Conservation (phyloP, 1,140 invertebrate genomes). For the Drosophila yakuba region DNA sequence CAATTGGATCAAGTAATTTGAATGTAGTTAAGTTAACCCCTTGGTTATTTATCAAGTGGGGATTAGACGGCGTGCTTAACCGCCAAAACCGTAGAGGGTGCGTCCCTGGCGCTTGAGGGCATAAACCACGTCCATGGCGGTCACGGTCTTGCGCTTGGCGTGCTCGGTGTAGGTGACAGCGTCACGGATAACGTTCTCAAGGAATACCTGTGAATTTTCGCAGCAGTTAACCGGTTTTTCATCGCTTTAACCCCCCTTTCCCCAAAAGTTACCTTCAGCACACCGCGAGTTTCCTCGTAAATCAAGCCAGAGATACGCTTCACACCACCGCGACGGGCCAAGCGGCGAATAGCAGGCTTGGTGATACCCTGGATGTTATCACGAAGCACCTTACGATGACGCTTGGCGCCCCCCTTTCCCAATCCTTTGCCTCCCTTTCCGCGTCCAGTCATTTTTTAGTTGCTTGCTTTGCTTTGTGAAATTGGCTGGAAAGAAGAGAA, state of each 20-base stretch:
- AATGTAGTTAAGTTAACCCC: conserved; percentile 17
- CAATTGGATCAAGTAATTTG: conserved; percentile 33
- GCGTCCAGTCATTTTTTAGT: conserved; percentile 86
- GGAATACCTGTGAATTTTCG: conserved; percentile 88
- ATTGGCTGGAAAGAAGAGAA: conserved; percentile 22
- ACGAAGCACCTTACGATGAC: conserved; percentile 88
- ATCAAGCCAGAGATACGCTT: conserved; percentile 92
- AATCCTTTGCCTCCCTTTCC: conserved; percentile 89
- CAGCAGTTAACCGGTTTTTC: conserved; percentile 8
- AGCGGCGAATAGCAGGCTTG: conserved; percentile 85
- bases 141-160: conserved; percentile 93
- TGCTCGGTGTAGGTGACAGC: conserved; percentile 94
- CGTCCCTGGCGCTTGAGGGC: conserved; percentile 93
- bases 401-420: conserved; percentile 89
- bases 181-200: conserved; percentile 93
- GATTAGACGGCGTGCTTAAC: conserved; percentile 82
- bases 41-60: conserved; percentile 18
- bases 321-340: conserved; percentile 91
- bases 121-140: conserved; percentile 95
- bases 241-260: conserved; percentile 68
- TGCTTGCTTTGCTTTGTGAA: conserved; percentile 11
- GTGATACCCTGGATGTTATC: conserved; percentile 92
- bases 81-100: conserved; percentile 88
- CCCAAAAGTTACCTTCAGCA: conserved; percentile 89
- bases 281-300: conserved; percentile 89